A percentile compares a stretch with the other conserved stretches of the same genome.
phyloP scores from a whole-genome alignment of 2,113 vertebrate species.

The Tamias sibiricus region DNA sequence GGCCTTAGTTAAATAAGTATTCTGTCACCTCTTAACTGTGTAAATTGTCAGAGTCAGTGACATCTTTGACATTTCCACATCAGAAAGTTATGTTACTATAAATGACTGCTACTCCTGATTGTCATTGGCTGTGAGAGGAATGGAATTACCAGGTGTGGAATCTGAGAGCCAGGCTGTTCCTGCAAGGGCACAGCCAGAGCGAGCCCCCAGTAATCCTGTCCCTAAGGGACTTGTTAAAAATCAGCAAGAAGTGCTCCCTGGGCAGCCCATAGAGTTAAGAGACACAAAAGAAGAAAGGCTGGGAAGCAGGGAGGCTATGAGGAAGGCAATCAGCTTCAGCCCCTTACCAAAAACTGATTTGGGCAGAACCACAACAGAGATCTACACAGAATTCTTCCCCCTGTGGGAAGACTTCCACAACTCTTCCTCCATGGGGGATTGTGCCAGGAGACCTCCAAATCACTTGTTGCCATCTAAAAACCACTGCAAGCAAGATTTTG shows the following conservation, averaged over 20 bases:
- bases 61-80: conserved; percentile 59
- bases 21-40: conserved; percentile 25
- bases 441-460: background rate
- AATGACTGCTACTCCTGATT: conserved; percentile 36
- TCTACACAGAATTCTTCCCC: background rate
- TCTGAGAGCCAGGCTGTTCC: background rate
- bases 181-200: background rate
- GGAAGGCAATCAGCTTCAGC: background rate
- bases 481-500: background rate
- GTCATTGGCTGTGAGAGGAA: background rate
- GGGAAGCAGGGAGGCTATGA: background rate
- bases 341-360: background rate
- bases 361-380: background rate
- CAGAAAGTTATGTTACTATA: conserved; percentile 35
- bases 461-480: background rate
- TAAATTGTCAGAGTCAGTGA: conserved; percentile 39
- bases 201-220: background rate
- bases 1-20: background rate
- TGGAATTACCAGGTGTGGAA: conserved; percentile 28
- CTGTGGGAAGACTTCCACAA: too few relatives aligned
- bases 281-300: background rate
- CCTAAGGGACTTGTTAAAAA: background rate
- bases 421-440: too few relatives aligned
- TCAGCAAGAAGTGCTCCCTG: background rate
- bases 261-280: background rate